Base-by-base conservation (phyloP, 1,140 invertebrate species). In the Drosophila miranda region DNA sequence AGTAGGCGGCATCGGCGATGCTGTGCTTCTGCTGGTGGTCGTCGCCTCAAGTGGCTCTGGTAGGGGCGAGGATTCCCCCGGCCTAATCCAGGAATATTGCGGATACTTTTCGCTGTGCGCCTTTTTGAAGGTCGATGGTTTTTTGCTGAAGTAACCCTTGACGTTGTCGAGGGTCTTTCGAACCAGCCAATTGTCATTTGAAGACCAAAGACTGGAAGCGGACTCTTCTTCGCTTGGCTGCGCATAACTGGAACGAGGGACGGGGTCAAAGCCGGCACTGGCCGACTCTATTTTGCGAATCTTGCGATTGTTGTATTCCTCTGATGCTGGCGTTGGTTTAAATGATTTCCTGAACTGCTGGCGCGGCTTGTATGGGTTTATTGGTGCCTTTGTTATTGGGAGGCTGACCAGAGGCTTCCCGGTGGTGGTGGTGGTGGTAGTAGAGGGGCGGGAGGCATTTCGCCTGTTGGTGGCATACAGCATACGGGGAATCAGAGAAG, bases 151-250 rank as follows among this genome's bases (percentile, higher is more conserved):
- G 2, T 30, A 44, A 0, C 48, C 54, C 44, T 84, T 84, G 4
- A 59, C 75, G 44, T 53, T 66, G 6, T 79, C 70, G 0, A 71
- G 48, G 0, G 51, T 59, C 16, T 63, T 60, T 3, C 30, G 56
- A 6, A 83, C 38, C n/a, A 79, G 55, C 79, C 79, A 82, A 34
- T 57, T 76, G n/a, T 83, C 80, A 13, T 73, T 80, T 2, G 59
- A 6, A 1, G 55, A 44, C 76, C 71, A 75, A 13, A 11, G 11
- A 5, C 34, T 13, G 26, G 49, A n/a, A 2, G 50, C 52, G 11
- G 34, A 38, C 2, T 58, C 52, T 9, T 11, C 72, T 46, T 56
- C 21, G 7, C 23, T 26, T 26, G 23, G 23, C 23, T 26, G 23
- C 23, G 23, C 23, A 5, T 5, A 26, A 26, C 14, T 66, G 14